Evolutionary conservation across 2,797 vertebrate species (phyloP).

Genomic region (Tragelaphus oryx): DNA sequence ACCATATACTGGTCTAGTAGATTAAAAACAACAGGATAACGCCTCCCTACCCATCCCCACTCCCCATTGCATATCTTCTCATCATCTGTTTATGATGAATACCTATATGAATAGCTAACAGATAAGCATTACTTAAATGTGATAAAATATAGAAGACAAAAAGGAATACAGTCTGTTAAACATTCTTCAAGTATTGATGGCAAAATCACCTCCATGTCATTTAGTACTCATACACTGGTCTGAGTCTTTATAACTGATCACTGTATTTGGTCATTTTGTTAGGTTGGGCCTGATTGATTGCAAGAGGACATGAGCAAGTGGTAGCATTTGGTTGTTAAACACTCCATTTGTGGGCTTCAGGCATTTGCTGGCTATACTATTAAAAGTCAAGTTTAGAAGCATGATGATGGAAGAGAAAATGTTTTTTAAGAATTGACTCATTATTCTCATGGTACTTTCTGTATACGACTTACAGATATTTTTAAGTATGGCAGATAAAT

Average conservation of each 20-base stretch:
- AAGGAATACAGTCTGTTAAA: neutral
- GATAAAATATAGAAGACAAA: neutral
- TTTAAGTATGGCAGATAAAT: neutral
- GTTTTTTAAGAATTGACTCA: neutral
- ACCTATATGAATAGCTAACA: neutral
- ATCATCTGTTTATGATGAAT: neutral
- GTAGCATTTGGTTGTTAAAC: conserved; percentile 52
- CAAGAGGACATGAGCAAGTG: conserved; percentile 8
- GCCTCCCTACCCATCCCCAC: neutral
- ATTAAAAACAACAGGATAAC: neutral
- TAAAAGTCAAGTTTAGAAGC: neutral
- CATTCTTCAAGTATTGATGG: neutral
- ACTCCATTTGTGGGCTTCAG: neutral
- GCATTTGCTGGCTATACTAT: conserved; percentile 22
- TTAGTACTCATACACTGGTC: neutral
- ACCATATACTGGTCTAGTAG: neutral
- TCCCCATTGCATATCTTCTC: neutral
- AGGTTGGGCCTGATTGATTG: conserved; percentile 34
- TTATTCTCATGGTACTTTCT: neutral
- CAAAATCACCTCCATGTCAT: neutral
- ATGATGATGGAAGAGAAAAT: neutral
- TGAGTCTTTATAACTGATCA: neutral
- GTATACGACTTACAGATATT: neutral
- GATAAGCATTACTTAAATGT: neutral
- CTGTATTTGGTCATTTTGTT: conserved; percentile 14